phyloP scores from a whole-genome alignment of 30 jellyfish, hydroid and myxozoan genomes.

The Hydra vulgaris region DNA sequence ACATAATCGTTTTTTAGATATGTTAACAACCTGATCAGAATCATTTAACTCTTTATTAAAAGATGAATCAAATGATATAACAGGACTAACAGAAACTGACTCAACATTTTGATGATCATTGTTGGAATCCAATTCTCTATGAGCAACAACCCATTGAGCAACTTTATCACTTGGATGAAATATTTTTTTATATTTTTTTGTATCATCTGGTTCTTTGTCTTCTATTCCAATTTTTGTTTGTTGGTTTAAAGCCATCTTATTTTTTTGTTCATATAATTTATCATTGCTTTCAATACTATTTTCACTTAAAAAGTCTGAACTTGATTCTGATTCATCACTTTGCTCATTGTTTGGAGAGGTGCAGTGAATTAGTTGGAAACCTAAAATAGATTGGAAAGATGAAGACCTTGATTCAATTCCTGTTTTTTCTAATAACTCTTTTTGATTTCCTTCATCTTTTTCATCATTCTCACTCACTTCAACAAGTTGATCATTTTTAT shows the following conservation, averaged over 20 bases:
- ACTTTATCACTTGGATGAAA: not conserved
- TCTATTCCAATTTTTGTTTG: not conserved
- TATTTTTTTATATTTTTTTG: too few relatives aligned
- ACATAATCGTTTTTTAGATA: not conserved
- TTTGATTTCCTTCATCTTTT: not conserved
- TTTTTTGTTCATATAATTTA: not conserved
- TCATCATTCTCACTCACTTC: not conserved
- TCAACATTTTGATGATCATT: not conserved
- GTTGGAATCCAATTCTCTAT: not conserved
- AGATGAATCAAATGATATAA: not conserved
- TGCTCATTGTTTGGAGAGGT: not conserved
- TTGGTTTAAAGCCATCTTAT: not conserved
- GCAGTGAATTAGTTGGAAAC: not conserved
- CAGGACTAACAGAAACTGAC: not conserved
- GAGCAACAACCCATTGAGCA: not conserved
- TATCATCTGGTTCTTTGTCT: too few relatives aligned
- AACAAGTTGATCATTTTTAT: not conserved
- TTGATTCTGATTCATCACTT: not conserved
- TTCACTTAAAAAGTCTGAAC: not conserved
- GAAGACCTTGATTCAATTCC: not conserved
- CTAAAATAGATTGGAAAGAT: not conserved
- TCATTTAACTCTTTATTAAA: not conserved
- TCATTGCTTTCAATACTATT: not conserved
- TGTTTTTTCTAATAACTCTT: too few relatives aligned
- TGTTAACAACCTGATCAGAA: not conserved